Percentiles rank a stretch among this genome's conserved stretches.
Evolutionary conservation across 2,113 vertebrate genomes (phyloP).

Genomic region (Oreochromis tanganicae): DNA sequence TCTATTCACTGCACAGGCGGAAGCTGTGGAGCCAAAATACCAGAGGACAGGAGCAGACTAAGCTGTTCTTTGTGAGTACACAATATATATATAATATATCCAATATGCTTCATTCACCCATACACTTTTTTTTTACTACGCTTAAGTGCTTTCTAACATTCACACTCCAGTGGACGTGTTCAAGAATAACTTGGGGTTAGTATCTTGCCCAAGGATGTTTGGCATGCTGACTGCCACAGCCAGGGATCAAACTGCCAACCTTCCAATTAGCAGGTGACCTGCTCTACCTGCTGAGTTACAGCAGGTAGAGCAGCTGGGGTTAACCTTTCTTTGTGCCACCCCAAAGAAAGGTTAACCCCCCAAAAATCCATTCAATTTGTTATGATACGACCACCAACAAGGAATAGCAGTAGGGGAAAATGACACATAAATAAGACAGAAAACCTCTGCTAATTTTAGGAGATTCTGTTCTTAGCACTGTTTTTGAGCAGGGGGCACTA

Average conservation of each 20-base stretch:
- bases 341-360: not conserved
- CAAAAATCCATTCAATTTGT: not conserved
- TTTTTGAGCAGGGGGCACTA: not conserved
- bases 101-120: not conserved
- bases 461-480: not conserved
- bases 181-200: not conserved
- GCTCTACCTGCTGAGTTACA: not conserved
- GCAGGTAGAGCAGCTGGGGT: not conserved
- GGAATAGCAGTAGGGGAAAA: not conserved
- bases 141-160: not conserved
- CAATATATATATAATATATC: not conserved
- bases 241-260: not conserved
- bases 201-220: not conserved
- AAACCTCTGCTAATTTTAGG: not conserved
- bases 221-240: not conserved
- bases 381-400: not conserved
- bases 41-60: not conserved
- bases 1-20: too few species aligned
- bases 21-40: not conserved
- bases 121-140: not conserved
- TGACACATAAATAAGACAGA: not conserved
- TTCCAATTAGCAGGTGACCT: too few species aligned
- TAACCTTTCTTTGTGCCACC: not conserved
- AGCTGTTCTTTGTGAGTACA: not conserved
- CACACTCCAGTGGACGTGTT: too few species aligned